phyloP scores from a whole-genome alignment of 2,888 invertebrate species.

The Nemapogon koenigi region DNA sequence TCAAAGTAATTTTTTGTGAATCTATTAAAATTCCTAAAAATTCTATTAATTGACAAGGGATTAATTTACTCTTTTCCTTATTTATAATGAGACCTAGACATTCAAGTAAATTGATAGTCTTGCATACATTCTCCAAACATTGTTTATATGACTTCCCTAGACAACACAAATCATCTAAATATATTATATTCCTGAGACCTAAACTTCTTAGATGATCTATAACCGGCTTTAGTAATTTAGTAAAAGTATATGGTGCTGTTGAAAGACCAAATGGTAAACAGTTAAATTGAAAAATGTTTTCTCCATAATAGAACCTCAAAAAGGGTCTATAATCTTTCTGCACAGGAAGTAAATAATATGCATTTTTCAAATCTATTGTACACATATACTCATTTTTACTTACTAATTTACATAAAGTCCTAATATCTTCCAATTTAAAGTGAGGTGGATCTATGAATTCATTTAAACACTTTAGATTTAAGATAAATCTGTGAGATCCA shows the following conservation, averaged over 20 bases:
- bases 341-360: not conserved
- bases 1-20: not conserved
- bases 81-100: constrained; percentile 6
- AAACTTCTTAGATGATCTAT: not conserved
- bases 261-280: constrained; percentile 6
- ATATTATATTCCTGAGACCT: not conserved
- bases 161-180: constrained; percentile 3
- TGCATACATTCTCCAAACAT: not conserved
- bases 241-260: constrained; percentile 1
- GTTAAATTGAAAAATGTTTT: constrained; percentile 10
- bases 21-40: constrained; percentile 3
- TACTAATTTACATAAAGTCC: constrained; percentile 9
- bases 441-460: constrained; percentile 1
- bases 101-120: not conserved
- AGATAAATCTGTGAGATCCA: constrained; percentile 8
- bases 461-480: constrained; percentile 7
- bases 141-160: not conserved
- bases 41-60: not conserved
- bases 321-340: constrained; percentile 8
- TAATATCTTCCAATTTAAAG: constrained; percentile 11
- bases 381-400: constrained; percentile 1
- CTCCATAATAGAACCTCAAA: constrained; percentile 6
- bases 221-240: not conserved
- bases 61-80: not conserved
- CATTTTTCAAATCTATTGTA: not conserved